Evolutionary conservation across 1,140 invertebrate species (phyloP).

Genomic region (Penaeus vannamei): DNA sequence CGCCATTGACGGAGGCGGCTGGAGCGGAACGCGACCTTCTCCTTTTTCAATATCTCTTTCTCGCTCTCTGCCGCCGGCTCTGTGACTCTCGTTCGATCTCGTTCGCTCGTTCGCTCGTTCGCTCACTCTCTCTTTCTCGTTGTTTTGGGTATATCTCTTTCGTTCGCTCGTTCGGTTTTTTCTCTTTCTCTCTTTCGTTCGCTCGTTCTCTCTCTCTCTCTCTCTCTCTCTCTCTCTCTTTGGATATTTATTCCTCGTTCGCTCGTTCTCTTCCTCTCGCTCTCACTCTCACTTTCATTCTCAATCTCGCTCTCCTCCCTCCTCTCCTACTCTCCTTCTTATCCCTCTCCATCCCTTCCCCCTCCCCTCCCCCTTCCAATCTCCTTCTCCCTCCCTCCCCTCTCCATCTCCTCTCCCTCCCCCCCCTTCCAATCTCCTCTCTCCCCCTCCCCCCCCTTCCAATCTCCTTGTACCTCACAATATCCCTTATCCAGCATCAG

Average conservation of each 20-base stretch:
- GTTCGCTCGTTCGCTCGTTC: not conserved
- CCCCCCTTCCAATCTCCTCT: too few species aligned
- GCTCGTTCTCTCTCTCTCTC: not conserved
- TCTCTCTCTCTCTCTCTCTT: conserved; percentile 8
- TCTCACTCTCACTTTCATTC: not conserved
- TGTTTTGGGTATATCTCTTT: not conserved
- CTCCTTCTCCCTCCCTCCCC: too few species aligned
- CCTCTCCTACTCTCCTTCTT: not conserved
- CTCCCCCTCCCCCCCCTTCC: too few species aligned
- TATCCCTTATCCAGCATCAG: too few species aligned
- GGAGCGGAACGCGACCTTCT: too few species aligned
- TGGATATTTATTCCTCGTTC: too few species aligned
- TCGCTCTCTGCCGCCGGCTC: too few species aligned
- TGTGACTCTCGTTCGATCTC: too few species aligned
- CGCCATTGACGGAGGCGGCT: too few species aligned
- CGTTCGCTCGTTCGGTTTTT: not conserved
- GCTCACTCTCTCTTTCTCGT: conserved; percentile 11
- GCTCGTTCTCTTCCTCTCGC: not conserved
- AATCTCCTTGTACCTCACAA: too few species aligned
- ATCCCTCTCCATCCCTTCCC: not conserved
- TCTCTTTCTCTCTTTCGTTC: not conserved
- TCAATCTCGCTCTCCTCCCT: not conserved
- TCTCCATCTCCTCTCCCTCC: too few species aligned
- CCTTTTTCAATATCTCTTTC: too few species aligned
- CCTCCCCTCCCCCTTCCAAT: not conserved